Evolutionary conservation across 2,888 invertebrate genomes (phyloP).

Genomic region (Automeris io): DNA sequence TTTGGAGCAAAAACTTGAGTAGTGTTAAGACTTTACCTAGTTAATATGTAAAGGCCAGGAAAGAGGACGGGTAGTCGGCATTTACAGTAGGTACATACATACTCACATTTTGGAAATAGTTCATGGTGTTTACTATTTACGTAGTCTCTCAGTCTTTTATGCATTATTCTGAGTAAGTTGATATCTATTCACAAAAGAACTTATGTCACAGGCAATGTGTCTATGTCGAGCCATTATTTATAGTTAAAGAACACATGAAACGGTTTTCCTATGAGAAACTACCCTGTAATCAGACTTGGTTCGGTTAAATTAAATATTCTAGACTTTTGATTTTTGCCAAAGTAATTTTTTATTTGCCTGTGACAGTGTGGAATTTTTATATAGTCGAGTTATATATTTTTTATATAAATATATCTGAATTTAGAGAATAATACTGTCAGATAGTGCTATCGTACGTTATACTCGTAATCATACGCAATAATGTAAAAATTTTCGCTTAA

Average conservation of each 20-base stretch:
- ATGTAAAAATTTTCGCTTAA: slow-evolving; percentile 44
- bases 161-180: slow-evolving; percentile 57
- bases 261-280: background rate
- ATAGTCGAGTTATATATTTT: background rate
- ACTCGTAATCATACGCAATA: slow-evolving; percentile 35
- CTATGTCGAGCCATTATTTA: background rate
- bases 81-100: slow-evolving; percentile 56
- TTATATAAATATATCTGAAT: background rate
- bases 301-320: background rate
- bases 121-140: slow-evolving; percentile 68
- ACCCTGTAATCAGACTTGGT: background rate
- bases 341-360: background rate
- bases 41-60: slow-evolving; percentile 74
- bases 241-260: background rate
- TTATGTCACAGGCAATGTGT: slow-evolving; percentile 5
- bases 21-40: slow-evolving; percentile 59
- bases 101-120: slow-evolving; percentile 65
- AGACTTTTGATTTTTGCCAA: background rate
- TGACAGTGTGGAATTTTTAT: background rate
- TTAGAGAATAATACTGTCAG: slow-evolving; percentile 35
- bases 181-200: slow-evolving; percentile 7
- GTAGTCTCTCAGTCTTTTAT: slow-evolving; percentile 73
- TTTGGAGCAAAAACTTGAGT: too few relatives aligned
- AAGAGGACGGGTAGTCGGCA: slow-evolving; percentile 75
- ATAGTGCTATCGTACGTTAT: slow-evolving; percentile 47